Conservation (phyloP, 2,888 invertebrate species). For the Coelogynopora nodosa region DNA sequence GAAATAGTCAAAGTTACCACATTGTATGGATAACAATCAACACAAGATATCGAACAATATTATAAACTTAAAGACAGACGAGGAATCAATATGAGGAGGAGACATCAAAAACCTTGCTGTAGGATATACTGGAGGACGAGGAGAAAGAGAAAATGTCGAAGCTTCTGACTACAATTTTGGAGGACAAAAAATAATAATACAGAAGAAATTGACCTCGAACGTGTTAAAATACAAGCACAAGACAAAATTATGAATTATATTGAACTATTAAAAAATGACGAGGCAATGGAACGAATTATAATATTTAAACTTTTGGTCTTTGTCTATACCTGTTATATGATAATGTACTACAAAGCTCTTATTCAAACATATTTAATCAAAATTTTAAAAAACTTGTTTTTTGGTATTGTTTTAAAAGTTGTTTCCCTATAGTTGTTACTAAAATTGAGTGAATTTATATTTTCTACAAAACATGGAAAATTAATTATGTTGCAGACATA, state of each 20-base stretch:
- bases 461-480: not conserved
- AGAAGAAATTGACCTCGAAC: too few relatives aligned
- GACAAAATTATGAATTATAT: not conserved
- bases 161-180: not conserved
- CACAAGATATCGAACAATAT: not conserved
- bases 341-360: not conserved
- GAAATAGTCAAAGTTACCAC: not conserved
- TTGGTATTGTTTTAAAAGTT: not conserved
- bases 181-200: too few relatives aligned
- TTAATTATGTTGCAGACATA: not conserved
- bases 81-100: too few relatives aligned
- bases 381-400: not conserved
- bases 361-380: not conserved
- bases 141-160: too few relatives aligned
- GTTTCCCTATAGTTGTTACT: not conserved
- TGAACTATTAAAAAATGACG: too few relatives aligned
- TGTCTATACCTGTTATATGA: not conserved
- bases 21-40: not conserved
- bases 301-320: not conserved
- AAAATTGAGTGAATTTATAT: not conserved
- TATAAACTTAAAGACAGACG: not conserved
- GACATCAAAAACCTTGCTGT: too few relatives aligned
- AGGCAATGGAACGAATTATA: too few relatives aligned
- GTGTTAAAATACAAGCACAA: too few relatives aligned
- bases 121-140: too few relatives aligned